Base-by-base conservation (phyloP, 2,797 vertebrate species). In the Glossophaga mutica region DNA sequence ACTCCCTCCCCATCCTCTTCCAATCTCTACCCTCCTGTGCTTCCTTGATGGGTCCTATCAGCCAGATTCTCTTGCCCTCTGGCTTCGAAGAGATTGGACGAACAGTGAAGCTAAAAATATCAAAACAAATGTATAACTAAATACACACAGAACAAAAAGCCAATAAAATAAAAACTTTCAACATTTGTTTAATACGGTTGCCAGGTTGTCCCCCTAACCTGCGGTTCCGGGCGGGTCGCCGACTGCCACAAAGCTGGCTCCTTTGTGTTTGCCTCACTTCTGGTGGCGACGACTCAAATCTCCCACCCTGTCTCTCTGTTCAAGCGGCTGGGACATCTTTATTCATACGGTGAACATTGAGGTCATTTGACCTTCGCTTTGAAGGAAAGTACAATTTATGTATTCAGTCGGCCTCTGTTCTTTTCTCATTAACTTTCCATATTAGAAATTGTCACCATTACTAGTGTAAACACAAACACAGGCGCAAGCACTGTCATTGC, bases 331-430 rank as follows among this genome's bases (percentile, higher is more conserved):
- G 90, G 68, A 97, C 96, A 92, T 96, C 76, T 87, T 90, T 91
- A 97, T 95, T 93, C 84, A 9, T 82, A 21, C 14, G 9, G 48
- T 50, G 62, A 94, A 85, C 68, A 59, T 1, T 97, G 97, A 97
- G 94, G 95, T 97, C 96, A 96, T 96, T 90, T 95, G 91, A 97
- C 93, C 90, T 97, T 96, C 93, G 29, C 52, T 81, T 90, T 90
- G 93, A 94, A 94, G 94, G 84, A 91, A 90, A 93, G 48, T 8
- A 50, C 79, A 85, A 92, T 94, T 93, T 93, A 96, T 95, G 92
- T 74, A 78, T 86, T 96, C 81, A 29, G 76, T 85, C 15, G 14
- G 85, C 78, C 94, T 93, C 39, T 87, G 55, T 73, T 96, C 84
- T 89, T 73, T 93, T 73, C 90, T 96, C 74, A 87, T 96, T 96